Evolutionary conservation across 1,140 invertebrate species (phyloP).

Genomic region (Prorops nasuta): DNA sequence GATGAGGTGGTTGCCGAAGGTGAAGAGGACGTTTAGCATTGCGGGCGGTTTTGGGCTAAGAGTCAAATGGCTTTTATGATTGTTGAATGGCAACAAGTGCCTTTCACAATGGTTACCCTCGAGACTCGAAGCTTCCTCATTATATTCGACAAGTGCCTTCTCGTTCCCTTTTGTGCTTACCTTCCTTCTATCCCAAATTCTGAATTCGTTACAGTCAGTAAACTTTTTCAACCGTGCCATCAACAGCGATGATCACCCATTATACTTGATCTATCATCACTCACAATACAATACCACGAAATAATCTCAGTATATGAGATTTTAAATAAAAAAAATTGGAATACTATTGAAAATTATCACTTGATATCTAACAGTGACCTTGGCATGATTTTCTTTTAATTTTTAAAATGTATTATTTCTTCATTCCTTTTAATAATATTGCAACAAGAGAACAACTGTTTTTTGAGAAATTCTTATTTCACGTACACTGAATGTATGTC

Average conservation of each 20-base stretch:
- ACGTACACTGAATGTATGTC: too few species aligned
- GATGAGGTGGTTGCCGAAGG: neutral
- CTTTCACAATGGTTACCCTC: constrained; percentile 3
- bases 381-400: neutral
- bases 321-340: neutral
- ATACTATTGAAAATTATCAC: neutral
- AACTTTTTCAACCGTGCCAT: neutral
- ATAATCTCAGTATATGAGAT: neutral
- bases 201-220: neutral
- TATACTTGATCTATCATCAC: neutral
- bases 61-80: neutral
- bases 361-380: neutral
- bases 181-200: neutral
- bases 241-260: neutral
- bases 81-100: constrained; percentile 14
- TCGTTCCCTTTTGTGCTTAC: neutral
- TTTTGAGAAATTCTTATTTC: neutral
- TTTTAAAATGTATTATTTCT: neutral
- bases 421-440: neutral
- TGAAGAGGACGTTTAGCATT: neutral
- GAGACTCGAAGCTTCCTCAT: neutral
- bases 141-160: constrained; percentile 10
- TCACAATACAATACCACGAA: neutral
- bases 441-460: neutral
- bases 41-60: neutral